phyloP scores from a whole-genome alignment of 2,113 vertebrate genomes.

The Ia io region DNA sequence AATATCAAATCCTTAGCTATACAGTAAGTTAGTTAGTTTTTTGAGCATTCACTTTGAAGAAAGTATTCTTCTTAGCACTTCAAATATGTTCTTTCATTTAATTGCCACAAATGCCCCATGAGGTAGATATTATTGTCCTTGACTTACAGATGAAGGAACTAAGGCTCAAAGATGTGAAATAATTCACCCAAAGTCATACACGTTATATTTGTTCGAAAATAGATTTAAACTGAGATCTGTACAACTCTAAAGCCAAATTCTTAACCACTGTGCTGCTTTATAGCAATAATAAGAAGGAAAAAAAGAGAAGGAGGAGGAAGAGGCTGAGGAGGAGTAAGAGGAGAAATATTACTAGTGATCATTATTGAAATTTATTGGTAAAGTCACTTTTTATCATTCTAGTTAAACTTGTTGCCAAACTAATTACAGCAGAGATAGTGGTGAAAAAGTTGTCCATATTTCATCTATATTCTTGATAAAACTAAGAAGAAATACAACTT shows the following conservation, averaged over 20 bases:
- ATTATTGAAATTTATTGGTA: background rate
- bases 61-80: background rate
- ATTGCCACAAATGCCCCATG: background rate
- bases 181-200: background rate
- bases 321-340: background rate
- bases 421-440: background rate
- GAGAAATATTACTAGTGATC: background rate
- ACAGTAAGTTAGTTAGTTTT: background rate
- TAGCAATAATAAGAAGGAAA: background rate
- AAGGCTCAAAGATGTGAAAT: background rate
- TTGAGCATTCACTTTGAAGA: background rate
- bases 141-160: background rate
- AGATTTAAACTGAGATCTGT: background rate
- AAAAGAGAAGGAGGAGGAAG: background rate
- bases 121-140: background rate
- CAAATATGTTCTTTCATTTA: background rate
- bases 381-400: background rate
- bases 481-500: conserved; percentile 7
- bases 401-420: background rate
- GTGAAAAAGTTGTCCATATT: background rate
- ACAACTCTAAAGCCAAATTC: background rate
- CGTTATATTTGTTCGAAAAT: background rate
- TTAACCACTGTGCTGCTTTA: background rate
- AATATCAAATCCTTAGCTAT: background rate
- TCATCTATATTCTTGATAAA: background rate